Evolutionary conservation across 2,113 vertebrate species (phyloP).

Genomic region (Collichthys lucidus): DNA sequence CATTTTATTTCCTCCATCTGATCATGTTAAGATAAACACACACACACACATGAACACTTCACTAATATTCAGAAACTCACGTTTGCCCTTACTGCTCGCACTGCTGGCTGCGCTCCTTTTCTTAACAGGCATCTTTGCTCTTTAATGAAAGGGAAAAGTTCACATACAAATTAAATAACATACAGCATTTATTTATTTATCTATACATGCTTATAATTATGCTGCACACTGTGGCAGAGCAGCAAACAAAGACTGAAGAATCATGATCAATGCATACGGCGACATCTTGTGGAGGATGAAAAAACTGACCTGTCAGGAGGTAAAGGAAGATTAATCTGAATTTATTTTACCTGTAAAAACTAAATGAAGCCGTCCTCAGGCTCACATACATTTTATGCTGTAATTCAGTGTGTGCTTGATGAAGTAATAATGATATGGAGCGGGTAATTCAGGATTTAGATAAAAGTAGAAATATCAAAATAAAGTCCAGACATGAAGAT

Average conservation of each 20-base stretch:
- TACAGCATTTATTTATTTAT: not conserved
- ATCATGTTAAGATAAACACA: not conserved
- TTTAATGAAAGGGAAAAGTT: conserved; percentile 1
- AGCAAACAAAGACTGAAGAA: not conserved
- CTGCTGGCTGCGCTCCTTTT: conserved; percentile 44
- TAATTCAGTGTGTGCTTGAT: not conserved
- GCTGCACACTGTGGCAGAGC: not conserved
- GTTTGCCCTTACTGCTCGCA: conserved; percentile 68
- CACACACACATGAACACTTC: not conserved
- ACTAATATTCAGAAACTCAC: conserved; percentile 29
- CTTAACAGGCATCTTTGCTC: conserved; percentile 75
- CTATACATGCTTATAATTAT: not conserved
- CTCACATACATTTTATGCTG: not conserved
- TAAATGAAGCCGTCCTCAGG: no score
- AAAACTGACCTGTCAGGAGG: not conserved
- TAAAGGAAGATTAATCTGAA: not conserved
- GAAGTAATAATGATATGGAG: not conserved
- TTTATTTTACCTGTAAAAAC: not conserved
- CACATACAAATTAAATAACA: not conserved
- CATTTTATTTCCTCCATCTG: not conserved
- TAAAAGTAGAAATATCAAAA: not conserved
- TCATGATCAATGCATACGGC: conserved; percentile 14
- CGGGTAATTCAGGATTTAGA: not conserved
- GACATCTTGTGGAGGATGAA: conserved; percentile 68
- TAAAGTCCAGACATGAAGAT: not conserved